A percentile compares a stretch with the other conserved stretches of the same genome.
Conservation (phyloP, 2,888 invertebrate species). For the Phyllotreta cruciferae region DNA sequence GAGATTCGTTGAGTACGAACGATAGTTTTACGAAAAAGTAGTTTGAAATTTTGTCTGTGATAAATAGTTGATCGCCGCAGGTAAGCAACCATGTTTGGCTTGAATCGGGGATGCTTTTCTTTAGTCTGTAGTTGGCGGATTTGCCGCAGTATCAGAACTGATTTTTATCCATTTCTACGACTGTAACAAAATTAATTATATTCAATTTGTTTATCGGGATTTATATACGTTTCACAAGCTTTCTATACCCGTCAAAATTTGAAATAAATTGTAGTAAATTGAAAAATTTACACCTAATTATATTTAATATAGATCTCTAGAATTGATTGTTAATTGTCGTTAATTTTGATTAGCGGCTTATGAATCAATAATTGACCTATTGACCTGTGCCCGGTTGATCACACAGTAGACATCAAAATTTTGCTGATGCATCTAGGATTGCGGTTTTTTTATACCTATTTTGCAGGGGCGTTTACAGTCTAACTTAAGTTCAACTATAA, state of each 20-base stretch:
- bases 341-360: constrained; percentile 13
- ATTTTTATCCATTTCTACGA: neutral
- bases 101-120: neutral
- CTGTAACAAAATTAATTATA: neutral
- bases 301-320: neutral
- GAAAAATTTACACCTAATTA: neutral
- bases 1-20: neutral
- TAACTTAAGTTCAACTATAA: neutral
- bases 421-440: constrained; percentile 20
- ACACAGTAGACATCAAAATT: constrained; percentile 21
- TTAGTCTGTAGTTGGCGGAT: neutral
- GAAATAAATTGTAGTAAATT: constrained; percentile 12
- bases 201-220: neutral
- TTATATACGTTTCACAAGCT: neutral
- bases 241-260: neutral
- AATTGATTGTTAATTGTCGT: constrained; percentile 3
- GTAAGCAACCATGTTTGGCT: neutral
- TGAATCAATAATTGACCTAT: constrained; percentile 41
- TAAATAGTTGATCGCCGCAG: neutral
- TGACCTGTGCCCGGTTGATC: constrained; percentile 34
- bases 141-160: neutral
- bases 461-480: neutral
- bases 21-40: neutral
- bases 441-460: constrained; percentile 3
- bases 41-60: constrained; percentile 4